These are phyloP conservation scores for Bugulina stolonifera DNA, from an alignment of 2,888 invertebrate species.

Conservation along the genomic window DNA sequence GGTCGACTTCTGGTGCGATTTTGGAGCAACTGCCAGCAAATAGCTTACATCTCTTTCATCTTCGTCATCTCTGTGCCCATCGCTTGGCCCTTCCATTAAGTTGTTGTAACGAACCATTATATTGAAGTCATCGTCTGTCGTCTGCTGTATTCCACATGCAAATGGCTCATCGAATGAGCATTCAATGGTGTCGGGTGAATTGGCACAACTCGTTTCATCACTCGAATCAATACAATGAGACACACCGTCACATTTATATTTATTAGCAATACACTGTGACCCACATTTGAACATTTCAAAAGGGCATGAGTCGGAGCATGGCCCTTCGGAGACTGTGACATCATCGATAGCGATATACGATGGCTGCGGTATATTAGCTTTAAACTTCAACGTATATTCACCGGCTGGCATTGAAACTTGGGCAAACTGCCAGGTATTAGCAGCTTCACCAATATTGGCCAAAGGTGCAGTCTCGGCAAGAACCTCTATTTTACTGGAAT, in stretches of 20 bases:
- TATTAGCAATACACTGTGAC: not conserved
- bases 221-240: not conserved
- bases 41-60: not conserved
- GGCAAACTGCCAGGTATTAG: not conserved
- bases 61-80: not conserved
- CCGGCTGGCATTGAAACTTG: not conserved
- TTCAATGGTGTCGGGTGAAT: not conserved
- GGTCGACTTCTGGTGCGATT: not conserved
- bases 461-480: not conserved
- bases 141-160: slow-evolving; percentile 12
- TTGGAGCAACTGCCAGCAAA: not conserved
- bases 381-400: not conserved
- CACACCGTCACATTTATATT: not conserved
- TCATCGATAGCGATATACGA: slow-evolving; percentile 18
- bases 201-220: not conserved
- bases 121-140: not conserved
- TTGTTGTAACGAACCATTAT: not conserved
- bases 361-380: not conserved
- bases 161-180: slow-evolving; percentile 21
- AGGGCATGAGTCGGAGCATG: slow-evolving; percentile 13
- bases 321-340: not conserved
- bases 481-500: slow-evolving; percentile 7
- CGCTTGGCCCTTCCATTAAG: not conserved
- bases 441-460: not conserved
- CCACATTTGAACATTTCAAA: slow-evolving; percentile 15